Evolutionary conservation across 2,113 vertebrate species (phyloP).

Genomic region (Tragulus kanchil): DNA sequence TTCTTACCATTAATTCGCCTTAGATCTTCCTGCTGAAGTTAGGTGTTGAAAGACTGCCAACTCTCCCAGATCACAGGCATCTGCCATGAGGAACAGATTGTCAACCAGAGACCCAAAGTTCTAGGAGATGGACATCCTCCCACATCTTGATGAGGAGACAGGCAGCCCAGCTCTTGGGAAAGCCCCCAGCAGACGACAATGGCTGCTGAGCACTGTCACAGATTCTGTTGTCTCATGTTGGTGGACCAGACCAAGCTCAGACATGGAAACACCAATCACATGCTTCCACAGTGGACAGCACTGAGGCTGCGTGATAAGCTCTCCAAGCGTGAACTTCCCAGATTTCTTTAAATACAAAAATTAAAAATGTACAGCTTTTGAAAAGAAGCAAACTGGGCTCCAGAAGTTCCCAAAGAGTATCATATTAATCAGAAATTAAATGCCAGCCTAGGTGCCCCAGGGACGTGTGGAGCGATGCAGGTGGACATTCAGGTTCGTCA

Average conservation of each 20-base stretch:
- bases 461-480: constrained; percentile 23
- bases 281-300: neutral
- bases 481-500: constrained; percentile 63
- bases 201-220: accelerated
- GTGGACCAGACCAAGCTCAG: neutral
- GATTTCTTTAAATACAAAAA: neutral
- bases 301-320: neutral
- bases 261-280: accelerated
- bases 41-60: constrained; percentile 9
- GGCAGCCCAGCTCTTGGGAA: neutral
- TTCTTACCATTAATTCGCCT: constrained; percentile 58
- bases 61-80: neutral
- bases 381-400: neutral
- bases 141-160: neutral
- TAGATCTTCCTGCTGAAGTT: constrained; percentile 48
- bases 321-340: neutral
- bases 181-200: accelerated
- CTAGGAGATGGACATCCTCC: neutral
- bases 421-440: constrained; percentile 68
- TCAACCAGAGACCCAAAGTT: neutral
- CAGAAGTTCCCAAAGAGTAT: neutral
- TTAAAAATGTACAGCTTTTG: neutral
- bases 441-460: neutral
- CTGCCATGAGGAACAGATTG: neutral
- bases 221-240: accelerated